A percentile compares a stretch with the other conserved stretches of the same genome.
phyloP scores from a whole-genome alignment of 2,113 vertebrate genomes.

The Antechinus stuartii region DNA sequence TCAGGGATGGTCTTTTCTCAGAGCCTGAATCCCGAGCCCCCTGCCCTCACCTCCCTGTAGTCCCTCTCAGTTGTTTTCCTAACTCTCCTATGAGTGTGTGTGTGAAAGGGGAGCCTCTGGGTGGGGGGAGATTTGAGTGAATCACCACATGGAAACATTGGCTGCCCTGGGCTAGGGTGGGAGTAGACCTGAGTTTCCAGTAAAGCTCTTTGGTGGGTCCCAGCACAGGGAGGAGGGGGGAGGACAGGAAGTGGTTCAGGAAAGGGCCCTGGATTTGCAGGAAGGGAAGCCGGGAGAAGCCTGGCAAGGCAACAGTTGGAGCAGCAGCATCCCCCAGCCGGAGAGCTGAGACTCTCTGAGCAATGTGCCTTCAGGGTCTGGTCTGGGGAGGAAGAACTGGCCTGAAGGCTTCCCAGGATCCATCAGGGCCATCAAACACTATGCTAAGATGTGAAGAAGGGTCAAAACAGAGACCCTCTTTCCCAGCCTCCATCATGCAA shows the following conservation, averaged over 20 bases:
- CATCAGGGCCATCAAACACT: not conserved
- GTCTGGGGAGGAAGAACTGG: not conserved
- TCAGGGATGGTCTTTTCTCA: not conserved
- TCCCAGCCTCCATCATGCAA: not conserved
- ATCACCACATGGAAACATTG: conserved; percentile 43
- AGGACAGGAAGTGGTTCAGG: conserved; percentile 86
- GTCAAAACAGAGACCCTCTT: not conserved
- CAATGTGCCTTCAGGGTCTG: conserved; percentile 61
- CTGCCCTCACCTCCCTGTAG: not conserved
- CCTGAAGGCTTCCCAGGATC: not conserved
- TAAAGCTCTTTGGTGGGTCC: conserved; percentile 64
- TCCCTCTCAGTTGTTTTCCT: conserved; percentile 35
- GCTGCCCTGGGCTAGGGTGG: conserved; percentile 49
- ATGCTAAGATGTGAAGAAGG: not conserved
- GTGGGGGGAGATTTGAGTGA: not conserved
- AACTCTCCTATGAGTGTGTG: not conserved
- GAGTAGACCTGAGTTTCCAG: conserved; percentile 80
- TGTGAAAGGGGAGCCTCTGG: conserved; percentile 15
- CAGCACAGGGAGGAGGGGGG: conserved; percentile 53
- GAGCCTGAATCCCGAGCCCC: not conserved
- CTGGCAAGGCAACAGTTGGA: conserved; percentile 23
- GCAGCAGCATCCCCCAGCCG: conserved; percentile 73
- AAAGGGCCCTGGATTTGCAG: conserved; percentile 83
- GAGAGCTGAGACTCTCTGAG: conserved; percentile 83
- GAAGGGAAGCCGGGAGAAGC: conserved; percentile 79